Percentiles rank a stretch among this genome's conserved stretches.
These are phyloP conservation scores for Sminthurinus aureus DNA, from an alignment of 2,888 invertebrate species.

Conservation along the genomic window DNA sequence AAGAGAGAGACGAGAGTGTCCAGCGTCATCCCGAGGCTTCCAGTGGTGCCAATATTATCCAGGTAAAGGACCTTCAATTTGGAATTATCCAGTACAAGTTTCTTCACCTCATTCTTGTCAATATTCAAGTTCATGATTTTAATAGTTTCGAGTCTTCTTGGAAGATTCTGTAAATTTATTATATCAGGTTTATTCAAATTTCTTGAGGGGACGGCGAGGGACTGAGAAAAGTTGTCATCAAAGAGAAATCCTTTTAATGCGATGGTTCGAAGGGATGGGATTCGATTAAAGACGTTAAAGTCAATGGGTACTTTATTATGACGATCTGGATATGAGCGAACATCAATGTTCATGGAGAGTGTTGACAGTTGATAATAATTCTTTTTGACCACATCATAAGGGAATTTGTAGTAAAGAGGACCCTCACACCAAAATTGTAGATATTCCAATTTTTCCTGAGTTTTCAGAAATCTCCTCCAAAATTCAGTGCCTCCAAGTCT, in stretches of 20 bases:
- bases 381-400: conserved; percentile 33
- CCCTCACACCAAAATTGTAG: conserved; percentile 38
- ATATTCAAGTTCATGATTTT: conserved; percentile 33
- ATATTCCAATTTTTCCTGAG: conserved; percentile 22
- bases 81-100: background rate
- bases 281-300: conserved; percentile 13
- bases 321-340: conserved; percentile 21
- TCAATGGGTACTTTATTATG: conserved; percentile 27
- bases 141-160: conserved; percentile 16
- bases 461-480: conserved; percentile 33
- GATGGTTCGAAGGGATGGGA: conserved; percentile 25
- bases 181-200: conserved; percentile 17
- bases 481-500: conserved; percentile 27
- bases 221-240: background rate
- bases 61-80: conserved; percentile 14
- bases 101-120: background rate
- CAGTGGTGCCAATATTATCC: conserved; percentile 23
- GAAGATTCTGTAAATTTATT: conserved; percentile 12
- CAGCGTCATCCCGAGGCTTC: conserved; percentile 14
- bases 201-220: background rate
- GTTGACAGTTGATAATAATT: conserved; percentile 27
- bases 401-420: conserved; percentile 26
- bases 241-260: conserved; percentile 15
- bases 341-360: conserved; percentile 26
- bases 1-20: conserved; percentile 18